Evolutionary conservation across 2,113 vertebrate genomes (phyloP), one percentile per base, ranked within the genome.

Genomic region (Suricata suricatta): DNA sequence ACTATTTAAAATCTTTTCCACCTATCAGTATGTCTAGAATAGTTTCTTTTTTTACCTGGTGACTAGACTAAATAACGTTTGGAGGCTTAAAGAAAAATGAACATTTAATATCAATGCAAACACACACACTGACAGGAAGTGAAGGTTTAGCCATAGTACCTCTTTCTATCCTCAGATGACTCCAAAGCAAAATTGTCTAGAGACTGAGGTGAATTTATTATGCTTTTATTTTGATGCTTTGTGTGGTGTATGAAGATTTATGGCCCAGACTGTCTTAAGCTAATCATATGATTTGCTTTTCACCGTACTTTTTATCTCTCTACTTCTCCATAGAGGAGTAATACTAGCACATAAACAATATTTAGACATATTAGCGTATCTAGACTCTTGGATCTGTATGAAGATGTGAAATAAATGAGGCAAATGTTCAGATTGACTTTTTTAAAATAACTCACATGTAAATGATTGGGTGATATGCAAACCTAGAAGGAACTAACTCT

Each of bases 1-100:
- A 82, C 83, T 89, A 89, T 86, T 80, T 95, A 17, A 76, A 89
- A 31, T 4, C 27, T 83, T 91, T 92, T 71, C 79, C 50, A 86
- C 23, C 23, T 66, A 90, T 63, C 33, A 54, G n/a, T 72, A 87
- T 77, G 15, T 83, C 52, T 89, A 92, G 60, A 92, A 52, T 50
- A 89, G 41, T 96, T 90, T 94, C 19, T 54, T 88, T 83, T 90
- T 83, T 81, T 52, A 57, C 57, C 35, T 76, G n/a, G 31, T 94
- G 35, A 50, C 44, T 50, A 95, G 74, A 54, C 80, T 94, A 76
- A 90, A 72, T 68, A 89, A 89, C 23, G 14, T 90, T 77, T 47
- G 50, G 63, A 86, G 8, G 2, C 68, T 95, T 93, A 89, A 88
- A 74, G 47, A 81, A 93, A 95, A 93, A 76, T 81, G 21, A 93